Percentiles rank a stretch among this genome's conserved stretches.
Evolutionary conservation across 2,113 vertebrate species (phyloP).

Genomic region (Theropithecus gelada): DNA sequence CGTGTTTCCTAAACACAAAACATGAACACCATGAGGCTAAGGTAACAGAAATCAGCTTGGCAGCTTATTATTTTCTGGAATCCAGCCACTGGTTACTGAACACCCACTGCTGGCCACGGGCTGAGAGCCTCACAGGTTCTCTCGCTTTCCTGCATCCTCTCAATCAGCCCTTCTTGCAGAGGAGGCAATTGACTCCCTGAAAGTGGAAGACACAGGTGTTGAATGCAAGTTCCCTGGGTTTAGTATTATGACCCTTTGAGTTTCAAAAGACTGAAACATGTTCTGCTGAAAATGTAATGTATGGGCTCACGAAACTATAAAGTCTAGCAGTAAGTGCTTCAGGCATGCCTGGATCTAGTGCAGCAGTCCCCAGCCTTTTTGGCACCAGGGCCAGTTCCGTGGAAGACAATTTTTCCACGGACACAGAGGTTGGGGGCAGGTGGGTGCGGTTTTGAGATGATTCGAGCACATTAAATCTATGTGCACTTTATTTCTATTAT

Average conservation of each 20-base stretch:
- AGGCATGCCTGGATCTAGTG: too few species aligned
- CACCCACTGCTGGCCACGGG: neutral
- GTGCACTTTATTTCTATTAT: too few species aligned
- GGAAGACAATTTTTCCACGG: too few species aligned
- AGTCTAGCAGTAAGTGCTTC: neutral
- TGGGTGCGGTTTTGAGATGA: too few species aligned
- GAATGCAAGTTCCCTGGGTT: neutral
- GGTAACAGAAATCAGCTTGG: neutral
- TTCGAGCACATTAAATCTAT: too few species aligned
- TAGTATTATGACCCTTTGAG: neutral
- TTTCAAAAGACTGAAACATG: neutral
- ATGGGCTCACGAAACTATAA: neutral
- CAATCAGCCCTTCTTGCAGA: neutral
- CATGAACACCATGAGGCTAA: neutral
- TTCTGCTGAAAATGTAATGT: neutral
- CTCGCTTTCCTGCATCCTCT: neutral
- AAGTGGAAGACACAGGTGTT: neutral
- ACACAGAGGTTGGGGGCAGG: too few species aligned
- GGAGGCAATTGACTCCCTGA: neutral
- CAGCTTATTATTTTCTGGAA: neutral
- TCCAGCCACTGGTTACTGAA: neutral
- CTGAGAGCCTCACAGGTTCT: neutral
- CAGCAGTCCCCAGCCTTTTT: too few species aligned
- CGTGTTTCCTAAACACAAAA: neutral
- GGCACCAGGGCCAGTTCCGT: too few species aligned